Conservation (phyloP, 2,113 vertebrate species). For the Cyprinodon variegatus region DNA sequence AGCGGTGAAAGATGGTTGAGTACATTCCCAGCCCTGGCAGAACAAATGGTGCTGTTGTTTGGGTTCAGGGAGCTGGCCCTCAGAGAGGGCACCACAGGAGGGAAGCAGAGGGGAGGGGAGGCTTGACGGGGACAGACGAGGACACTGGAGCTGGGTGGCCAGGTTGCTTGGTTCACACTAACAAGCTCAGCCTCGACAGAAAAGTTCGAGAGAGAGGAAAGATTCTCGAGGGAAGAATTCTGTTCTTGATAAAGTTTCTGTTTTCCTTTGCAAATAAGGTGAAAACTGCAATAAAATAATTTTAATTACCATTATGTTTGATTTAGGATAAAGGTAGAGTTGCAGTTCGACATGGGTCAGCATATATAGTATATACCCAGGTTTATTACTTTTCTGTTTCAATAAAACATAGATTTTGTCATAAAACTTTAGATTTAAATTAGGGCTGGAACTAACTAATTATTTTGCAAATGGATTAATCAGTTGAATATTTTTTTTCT, state of each 20-base stretch:
- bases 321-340: background rate
- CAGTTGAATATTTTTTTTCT: no score
- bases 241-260: background rate
- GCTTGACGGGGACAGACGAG: constrained; percentile 67
- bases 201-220: constrained; percentile 38
- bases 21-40: constrained; percentile 68
- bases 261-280: background rate
- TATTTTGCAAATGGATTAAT: no score
- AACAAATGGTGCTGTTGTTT: constrained; percentile 78
- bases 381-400: background rate
- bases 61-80: constrained; percentile 72
- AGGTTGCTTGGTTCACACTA: constrained; percentile 54
- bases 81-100: constrained; percentile 58
- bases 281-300: background rate
- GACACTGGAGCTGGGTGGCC: constrained; percentile 62
- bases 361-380: background rate
- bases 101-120: constrained; percentile 41
- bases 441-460: no score
- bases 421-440: background rate
- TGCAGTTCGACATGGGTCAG: background rate
- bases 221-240: constrained; percentile 6
- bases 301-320: background rate
- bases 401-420: background rate
- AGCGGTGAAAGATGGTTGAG: constrained; percentile 63
- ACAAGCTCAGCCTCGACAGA: constrained; percentile 49